phyloP scores from a whole-genome alignment of 2,113 vertebrate genomes.

The Anhinga anhinga region DNA sequence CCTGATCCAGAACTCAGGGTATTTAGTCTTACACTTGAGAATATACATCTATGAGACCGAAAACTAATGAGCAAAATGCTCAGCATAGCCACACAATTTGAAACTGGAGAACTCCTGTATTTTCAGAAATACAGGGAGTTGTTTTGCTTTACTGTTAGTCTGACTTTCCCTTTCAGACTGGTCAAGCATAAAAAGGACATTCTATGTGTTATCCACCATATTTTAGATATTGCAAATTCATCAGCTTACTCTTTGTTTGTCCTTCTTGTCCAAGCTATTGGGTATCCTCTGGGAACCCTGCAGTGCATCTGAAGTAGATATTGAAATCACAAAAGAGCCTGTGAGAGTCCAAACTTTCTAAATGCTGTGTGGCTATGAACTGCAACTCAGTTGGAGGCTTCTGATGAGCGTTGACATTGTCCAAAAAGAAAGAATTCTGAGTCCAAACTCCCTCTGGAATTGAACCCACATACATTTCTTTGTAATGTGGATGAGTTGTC shows the following conservation, averaged over 20 bases:
- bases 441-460: neutral
- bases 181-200: neutral
- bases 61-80: neutral
- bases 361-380: neutral
- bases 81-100: neutral
- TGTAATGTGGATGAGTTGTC: neutral
- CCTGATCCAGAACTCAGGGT: neutral
- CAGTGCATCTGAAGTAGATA: neutral
- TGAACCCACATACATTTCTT: fast-evolving
- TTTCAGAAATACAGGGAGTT: neutral
- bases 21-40: neutral
- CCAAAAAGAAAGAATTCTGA: neutral
- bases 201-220: neutral
- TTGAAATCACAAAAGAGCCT: neutral
- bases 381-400: neutral
- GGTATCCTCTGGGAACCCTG: neutral
- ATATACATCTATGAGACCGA: neutral
- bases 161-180: neutral
- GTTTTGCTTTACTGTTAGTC: neutral
- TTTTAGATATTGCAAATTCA: neutral
- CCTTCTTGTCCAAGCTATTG: neutral
- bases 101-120: neutral
- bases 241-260: neutral
- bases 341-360: neutral
- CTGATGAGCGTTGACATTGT: neutral